Conservation (phyloP, 2,888 invertebrate species). For the Pristionchus japonicus region DNA sequence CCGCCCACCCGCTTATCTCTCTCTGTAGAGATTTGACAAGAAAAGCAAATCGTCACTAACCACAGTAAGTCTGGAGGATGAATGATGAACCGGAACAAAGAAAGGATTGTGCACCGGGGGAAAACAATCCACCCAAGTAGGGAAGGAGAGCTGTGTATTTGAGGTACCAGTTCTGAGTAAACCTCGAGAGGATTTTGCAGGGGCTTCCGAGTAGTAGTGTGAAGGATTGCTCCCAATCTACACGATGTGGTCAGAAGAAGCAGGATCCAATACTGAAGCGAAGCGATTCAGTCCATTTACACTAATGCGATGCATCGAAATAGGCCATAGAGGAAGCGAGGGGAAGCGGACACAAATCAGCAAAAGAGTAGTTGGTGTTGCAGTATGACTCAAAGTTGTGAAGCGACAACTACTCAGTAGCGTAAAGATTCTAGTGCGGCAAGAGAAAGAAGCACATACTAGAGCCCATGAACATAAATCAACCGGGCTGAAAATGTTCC, state of each 20-base stretch:
- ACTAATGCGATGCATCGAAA: neutral
- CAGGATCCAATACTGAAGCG: neutral
- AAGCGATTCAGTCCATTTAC: neutral
- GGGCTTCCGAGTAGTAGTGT: neutral
- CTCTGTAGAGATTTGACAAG: neutral
- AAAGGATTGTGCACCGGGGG: neutral
- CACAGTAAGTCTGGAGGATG: slow-evolving; percentile 19
- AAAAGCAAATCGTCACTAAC: neutral
- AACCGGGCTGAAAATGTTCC: neutral
- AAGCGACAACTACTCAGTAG: neutral
- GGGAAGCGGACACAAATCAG: neutral
- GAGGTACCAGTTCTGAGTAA: neutral
- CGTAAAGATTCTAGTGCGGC: neutral
- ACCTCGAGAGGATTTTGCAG: neutral
- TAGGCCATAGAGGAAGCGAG: neutral
- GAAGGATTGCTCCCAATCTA: neutral
- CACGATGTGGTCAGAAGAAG: too few species aligned
- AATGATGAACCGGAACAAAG: neutral
- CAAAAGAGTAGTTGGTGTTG: neutral
- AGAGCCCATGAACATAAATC: neutral
- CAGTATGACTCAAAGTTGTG: neutral
- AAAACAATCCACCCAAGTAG: slow-evolving; percentile 3
- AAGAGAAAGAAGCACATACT: neutral
- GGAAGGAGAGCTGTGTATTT: neutral
- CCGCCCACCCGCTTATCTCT: neutral